Evolutionary conservation across 1,140 invertebrate genomes (phyloP), one percentile per base, ranked within the genome.

Genomic region (Caerostris darwini): DNA sequence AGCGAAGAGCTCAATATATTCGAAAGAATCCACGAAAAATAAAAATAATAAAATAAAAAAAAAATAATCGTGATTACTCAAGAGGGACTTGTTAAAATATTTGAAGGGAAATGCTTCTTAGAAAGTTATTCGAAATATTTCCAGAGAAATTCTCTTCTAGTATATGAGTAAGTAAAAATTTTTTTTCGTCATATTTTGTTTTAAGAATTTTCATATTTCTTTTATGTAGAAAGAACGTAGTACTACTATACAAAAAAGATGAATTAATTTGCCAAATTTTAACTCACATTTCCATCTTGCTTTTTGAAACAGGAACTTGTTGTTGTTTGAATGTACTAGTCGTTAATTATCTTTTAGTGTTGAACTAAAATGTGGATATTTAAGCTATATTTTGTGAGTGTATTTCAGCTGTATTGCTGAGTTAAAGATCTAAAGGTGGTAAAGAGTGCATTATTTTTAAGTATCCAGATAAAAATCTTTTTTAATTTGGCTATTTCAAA

Each of bases 41-140:
- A 56, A 77, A 50, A 34, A 10, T 3, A 50, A 58, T 34, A 19
- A 19, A n/a, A 14, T 50, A 19, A 19, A 54, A 83, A 54, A 56
- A 14, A 12, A 53, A 64, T 56, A 56, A 54, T 90, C 54, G 14
- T 19, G 53, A 71, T 53, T 53, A 57, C 50, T 34, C 67, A 57
- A 71, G 67, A 71, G 67, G 54, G 88, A 90, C 88, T 90, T 90
- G 88, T 90, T 90, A 90, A 90, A 90, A 90, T 90, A 59, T 71
- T 90, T 56, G 82, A 85, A 71, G 61, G 61, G 67, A 90, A 34
- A 19, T 69, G 8, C 4, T 90, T 77, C 54, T 71, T 71, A 71
- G 67, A 10, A 59, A 3, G n/a, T 85, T 85, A 85, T 85, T 64
- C 34, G 19, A 7, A 50, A n/a, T 19, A 59, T 50, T 19, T 81